Evolutionary conservation across 1,140 invertebrate genomes (phyloP).

Genomic region (Tetramorium parvispinum): DNA sequence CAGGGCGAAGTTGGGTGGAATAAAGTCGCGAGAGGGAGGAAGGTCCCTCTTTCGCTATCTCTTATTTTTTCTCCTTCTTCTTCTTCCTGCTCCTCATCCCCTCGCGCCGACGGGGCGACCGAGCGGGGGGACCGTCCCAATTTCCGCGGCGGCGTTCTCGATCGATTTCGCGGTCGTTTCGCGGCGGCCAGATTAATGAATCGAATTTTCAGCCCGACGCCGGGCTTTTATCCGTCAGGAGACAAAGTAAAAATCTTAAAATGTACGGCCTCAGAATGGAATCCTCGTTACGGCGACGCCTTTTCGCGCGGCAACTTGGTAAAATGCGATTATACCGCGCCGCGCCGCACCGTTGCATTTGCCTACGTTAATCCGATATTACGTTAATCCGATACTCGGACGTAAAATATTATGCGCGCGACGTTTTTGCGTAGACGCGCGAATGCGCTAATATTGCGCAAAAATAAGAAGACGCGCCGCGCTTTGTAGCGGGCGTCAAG

Average conservation of each 20-base stretch:
- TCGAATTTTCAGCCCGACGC: conserved; percentile 40
- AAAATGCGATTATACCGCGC: conserved; percentile 38
- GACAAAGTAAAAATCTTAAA: conserved; percentile 43
- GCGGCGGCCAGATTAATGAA: conserved; percentile 57
- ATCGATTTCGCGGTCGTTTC: conserved; percentile 61
- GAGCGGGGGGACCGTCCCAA: conserved; percentile 4
- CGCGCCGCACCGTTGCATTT: background rate
- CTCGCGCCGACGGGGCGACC: background rate
- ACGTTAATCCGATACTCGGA: conserved; percentile 44
- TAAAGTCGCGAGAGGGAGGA: conserved; percentile 30
- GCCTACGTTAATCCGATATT: conserved; percentile 26
- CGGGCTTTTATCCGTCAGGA: conserved; percentile 44
- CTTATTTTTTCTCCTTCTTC: background rate
- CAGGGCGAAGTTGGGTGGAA: conserved; percentile 38
- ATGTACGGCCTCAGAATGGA: conserved; percentile 17
- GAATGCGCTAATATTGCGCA: conserved; percentile 14
- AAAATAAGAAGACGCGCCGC: background rate
- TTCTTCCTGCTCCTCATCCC: background rate
- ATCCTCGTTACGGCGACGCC: conserved; percentile 9
- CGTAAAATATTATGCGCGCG: conserved; percentile 30
- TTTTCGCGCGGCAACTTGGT: conserved; percentile 33
- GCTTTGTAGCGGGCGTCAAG: background rate
- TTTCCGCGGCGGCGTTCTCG: conserved; percentile 39
- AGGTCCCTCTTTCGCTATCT: background rate
- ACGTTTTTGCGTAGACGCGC: conserved; percentile 6